phyloP scores from a whole-genome alignment of 2,113 vertebrate genomes.

The Eulemur macaco region DNA sequence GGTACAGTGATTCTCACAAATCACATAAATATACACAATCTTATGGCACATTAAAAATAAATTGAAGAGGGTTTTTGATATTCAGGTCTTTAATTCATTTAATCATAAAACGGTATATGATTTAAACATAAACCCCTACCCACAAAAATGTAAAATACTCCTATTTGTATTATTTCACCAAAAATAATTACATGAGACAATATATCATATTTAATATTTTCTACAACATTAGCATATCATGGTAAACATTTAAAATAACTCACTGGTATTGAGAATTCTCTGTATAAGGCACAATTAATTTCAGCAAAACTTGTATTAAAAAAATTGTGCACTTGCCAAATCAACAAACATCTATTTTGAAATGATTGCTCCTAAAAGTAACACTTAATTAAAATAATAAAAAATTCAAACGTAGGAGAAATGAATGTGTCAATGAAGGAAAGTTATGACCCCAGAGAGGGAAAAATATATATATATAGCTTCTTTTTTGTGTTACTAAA shows the following conservation, averaged over 20 bases:
- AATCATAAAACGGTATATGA: neutral
- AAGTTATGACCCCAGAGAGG: neutral
- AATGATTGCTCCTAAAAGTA: constrained; percentile 54
- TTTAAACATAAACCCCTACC: neutral
- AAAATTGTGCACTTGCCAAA: neutral
- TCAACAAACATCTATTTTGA: constrained; percentile 44
- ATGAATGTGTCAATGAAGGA: neutral
- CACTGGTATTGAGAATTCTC: neutral
- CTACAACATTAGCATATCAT: neutral
- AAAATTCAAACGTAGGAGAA: constrained; percentile 40
- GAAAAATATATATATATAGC: neutral
- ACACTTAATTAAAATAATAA: constrained; percentile 46
- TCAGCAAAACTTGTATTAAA: constrained; percentile 34
- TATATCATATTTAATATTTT: neutral
- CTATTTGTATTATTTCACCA: neutral
- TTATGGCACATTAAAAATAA: neutral
- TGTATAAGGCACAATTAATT: neutral
- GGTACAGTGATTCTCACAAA: neutral
- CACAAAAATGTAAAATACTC: neutral
- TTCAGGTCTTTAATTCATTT: neutral
- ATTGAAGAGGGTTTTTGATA: neutral
- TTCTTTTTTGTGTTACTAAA: constrained; percentile 26
- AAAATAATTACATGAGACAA: neutral
- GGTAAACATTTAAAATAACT: neutral
- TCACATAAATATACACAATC: neutral